A percentile compares a stretch with the other conserved stretches of the same genome.
phyloP scores from a whole-genome alignment of 2,113 vertebrate species.

The Ptyas mucosa region DNA sequence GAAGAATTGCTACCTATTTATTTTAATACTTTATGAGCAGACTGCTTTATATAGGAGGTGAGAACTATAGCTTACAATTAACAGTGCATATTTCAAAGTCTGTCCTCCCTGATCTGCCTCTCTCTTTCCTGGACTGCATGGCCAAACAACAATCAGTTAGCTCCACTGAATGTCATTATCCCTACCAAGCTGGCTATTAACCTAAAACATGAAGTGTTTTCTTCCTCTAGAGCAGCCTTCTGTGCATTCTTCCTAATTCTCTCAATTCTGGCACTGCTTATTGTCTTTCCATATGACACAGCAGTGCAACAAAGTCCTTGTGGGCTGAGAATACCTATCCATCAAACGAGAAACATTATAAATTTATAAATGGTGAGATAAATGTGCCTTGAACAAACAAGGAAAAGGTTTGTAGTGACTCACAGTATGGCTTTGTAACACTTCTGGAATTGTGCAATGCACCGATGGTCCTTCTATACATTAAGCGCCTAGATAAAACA shows the following conservation, averaged over 20 bases:
- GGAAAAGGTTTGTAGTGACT: slow-evolving; percentile 59
- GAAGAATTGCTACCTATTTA: not conserved
- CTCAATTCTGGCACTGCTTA: not conserved
- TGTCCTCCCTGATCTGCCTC: not conserved
- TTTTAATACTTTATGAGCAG: not conserved
- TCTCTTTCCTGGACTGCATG: not conserved
- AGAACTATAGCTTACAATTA: not conserved
- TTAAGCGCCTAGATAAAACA: slow-evolving; percentile 73
- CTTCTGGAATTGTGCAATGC: slow-evolving; percentile 72
- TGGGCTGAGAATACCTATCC: not conserved
- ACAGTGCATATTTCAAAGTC: not conserved
- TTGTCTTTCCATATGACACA: not conserved
- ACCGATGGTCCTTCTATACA: slow-evolving; percentile 80
- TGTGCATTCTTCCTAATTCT: not conserved
- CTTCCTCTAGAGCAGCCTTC: not conserved
- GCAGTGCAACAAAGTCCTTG: not conserved
- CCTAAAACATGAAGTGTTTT: not conserved
- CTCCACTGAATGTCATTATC: not conserved
- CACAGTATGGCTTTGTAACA: slow-evolving; percentile 76
- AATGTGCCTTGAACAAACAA: not conserved
- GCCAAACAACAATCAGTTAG: not conserved
- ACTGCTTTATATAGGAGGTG: not conserved
- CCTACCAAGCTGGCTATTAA: not conserved
- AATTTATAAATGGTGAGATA: not conserved
- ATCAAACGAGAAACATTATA: not conserved